phyloP scores from a whole-genome alignment of 1,140 invertebrate species.

The Micrasema minimum region DNA sequence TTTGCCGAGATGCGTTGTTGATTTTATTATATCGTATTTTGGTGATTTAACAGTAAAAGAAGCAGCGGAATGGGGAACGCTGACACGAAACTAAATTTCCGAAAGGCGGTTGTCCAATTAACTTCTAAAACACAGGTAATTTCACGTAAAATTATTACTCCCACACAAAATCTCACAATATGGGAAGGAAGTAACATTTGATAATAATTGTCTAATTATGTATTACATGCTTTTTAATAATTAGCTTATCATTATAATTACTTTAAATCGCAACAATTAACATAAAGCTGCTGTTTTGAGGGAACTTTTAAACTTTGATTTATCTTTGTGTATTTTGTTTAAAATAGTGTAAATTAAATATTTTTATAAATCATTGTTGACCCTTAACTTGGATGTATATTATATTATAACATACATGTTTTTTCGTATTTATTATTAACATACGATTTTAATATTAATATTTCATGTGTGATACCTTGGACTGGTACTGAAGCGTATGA shows the following conservation, averaged over 20 bases:
- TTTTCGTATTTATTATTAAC: no score
- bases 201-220: slow-evolving; percentile 22
- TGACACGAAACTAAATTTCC: slow-evolving; percentile 97
- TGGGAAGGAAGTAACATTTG: slow-evolving; percentile 31
- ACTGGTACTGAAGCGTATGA: no score
- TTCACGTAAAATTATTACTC: slow-evolving; percentile 18
- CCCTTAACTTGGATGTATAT: no score
- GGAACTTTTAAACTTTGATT: no score
- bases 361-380: no score
- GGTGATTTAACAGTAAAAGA: slow-evolving; percentile 21
- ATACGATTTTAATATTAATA: no score
- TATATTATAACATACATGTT: no score
- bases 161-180: slow-evolving; percentile 37
- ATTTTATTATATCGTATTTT: slow-evolving; percentile 7
- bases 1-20: slow-evolving; percentile 38
- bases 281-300: no score
- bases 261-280: no score
- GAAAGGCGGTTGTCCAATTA: slow-evolving; percentile 96
- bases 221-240: slow-evolving; percentile 16
- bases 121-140: slow-evolving; percentile 93
- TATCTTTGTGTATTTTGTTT: no score
- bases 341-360: no score
- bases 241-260: slow-evolving; percentile 11
- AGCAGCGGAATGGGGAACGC: slow-evolving; percentile 88
- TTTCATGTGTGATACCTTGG: no score